Base-by-base conservation (phyloP, 2,797 vertebrate species). In the Peromyscus aztecus region DNA sequence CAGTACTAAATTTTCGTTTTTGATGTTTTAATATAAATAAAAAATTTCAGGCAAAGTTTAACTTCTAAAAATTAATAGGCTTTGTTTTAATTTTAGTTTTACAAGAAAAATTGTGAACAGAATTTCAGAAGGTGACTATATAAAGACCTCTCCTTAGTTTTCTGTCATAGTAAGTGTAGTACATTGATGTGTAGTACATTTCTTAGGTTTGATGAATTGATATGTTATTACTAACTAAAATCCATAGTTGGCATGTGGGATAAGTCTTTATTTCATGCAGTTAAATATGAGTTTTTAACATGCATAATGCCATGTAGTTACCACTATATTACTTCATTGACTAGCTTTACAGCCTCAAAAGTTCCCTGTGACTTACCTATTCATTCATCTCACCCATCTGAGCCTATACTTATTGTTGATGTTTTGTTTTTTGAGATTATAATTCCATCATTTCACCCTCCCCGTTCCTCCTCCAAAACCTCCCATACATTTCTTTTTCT, bases 81-180 rank as follows among this genome's bases (percentile, higher is more conserved):
- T 76, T 76, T 76, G 12, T 43, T 93, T 90, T 78, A 97, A 37
- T 87, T 81, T 86, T 55, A 24, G 27, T 69, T 92, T 90, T 96
- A 43, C 21, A 73, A 40, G 71, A 40, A 77, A 71, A 43, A 81
- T 2, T 14, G 49, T 88, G n/a, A 73, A 65, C n/a, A 86, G 40
- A 90, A 61, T 17, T 81, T 16, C 73, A 69, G 43, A 71, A 31
- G 67, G n/a, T 88, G 59, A 43, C 52, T 65, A 5, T 37, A 46
- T 49, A 71, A 17, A n/a, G 31, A 29, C 40, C 13, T 29, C 75
- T 29, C 0, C 3, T 24, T 16, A 2, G 9, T 46, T 89, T 81
- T 11, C 23, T 49, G 3, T 87, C 6, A 89, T 84, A 80, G 34
- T 89, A 91, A 57, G 5, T 10, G 12, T 37, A 12, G 52, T 92